A percentile compares a stretch with the other conserved stretches of the same genome.
phyloP scores from a whole-genome alignment of 2,113 vertebrate genomes.

The Erpornis zantholeuca region DNA sequence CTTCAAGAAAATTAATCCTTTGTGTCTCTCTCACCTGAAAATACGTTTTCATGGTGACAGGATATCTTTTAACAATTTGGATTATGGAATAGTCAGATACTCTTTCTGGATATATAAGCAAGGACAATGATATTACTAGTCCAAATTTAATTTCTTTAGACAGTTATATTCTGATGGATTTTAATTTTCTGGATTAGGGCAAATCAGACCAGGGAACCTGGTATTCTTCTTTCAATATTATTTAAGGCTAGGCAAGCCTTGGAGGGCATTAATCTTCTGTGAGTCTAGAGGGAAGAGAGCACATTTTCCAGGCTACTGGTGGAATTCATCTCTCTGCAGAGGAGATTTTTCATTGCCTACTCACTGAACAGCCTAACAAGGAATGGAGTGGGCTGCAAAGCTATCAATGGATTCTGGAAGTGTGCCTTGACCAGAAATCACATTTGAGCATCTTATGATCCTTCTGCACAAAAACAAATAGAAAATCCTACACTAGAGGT shows the following conservation, averaged over 20 bases:
- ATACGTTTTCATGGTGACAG: neutral
- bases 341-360: slow-evolving; percentile 56
- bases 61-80: neutral
- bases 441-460: slow-evolving; percentile 23
- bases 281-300: slow-evolving; percentile 21
- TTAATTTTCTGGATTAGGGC: neutral
- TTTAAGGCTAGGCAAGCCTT: slow-evolving; percentile 40
- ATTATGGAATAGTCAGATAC: neutral
- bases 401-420: slow-evolving; percentile 34
- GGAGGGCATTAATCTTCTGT: slow-evolving; percentile 43
- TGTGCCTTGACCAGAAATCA: slow-evolving; percentile 24
- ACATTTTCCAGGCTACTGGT: slow-evolving; percentile 59
- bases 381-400: slow-evolving; percentile 23
- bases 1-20: neutral
- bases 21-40: neutral
- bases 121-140: neutral
- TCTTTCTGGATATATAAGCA: neutral
- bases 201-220: neutral
- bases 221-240: slow-evolving; percentile 8
- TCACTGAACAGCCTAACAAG: slow-evolving; percentile 46
- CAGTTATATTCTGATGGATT: neutral
- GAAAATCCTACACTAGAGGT: neutral
- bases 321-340: slow-evolving; percentile 53
- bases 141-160: neutral
- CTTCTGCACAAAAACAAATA: neutral